A percentile compares a stretch with the other conserved stretches of the same genome.
phyloP scores from a whole-genome alignment of 2,888 invertebrate species.

The Xanthorhoe designata region DNA sequence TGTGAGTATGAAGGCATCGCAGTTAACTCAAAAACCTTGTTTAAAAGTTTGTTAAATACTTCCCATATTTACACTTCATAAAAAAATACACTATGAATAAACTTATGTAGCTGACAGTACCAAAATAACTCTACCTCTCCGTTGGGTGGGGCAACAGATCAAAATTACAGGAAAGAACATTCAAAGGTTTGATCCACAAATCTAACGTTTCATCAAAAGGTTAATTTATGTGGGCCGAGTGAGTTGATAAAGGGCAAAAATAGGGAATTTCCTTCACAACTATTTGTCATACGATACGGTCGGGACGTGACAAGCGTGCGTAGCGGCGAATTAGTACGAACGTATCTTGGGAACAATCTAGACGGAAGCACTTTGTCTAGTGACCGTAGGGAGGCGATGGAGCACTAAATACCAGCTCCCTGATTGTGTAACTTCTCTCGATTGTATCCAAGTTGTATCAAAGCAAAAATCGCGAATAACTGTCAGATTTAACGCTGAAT shows the following conservation, averaged over 20 bases:
- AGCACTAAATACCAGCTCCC: conserved; percentile 40
- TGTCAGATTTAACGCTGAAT: no score
- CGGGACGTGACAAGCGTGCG: conserved; percentile 63
- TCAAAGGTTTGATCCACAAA: conserved; percentile 36
- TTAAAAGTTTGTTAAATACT: no score
- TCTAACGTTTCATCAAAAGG: conserved; percentile 40
- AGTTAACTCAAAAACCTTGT: no score
- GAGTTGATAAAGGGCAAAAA: conserved; percentile 46
- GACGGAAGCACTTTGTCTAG: conserved; percentile 56
- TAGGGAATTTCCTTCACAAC: conserved; percentile 44
- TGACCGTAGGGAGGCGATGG: conserved; percentile 45
- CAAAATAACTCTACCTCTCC: not conserved
- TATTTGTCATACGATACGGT: conserved; percentile 60
- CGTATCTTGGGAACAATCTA: conserved; percentile 60
- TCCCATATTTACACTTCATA: no score
- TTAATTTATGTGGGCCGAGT: conserved; percentile 46
- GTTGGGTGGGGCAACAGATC: not conserved
- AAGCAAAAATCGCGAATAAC: no score
- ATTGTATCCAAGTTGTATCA: no score
- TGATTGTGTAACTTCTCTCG: no score
- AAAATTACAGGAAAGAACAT: conserved; percentile 8
- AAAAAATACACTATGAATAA: not conserved
- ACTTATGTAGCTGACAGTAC: not conserved
- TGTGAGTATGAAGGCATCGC: no score
- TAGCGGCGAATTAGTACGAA: conserved; percentile 60